Conservation (phyloP, 2,888 invertebrate species). For the Phoenoteleia sp. region DNA sequence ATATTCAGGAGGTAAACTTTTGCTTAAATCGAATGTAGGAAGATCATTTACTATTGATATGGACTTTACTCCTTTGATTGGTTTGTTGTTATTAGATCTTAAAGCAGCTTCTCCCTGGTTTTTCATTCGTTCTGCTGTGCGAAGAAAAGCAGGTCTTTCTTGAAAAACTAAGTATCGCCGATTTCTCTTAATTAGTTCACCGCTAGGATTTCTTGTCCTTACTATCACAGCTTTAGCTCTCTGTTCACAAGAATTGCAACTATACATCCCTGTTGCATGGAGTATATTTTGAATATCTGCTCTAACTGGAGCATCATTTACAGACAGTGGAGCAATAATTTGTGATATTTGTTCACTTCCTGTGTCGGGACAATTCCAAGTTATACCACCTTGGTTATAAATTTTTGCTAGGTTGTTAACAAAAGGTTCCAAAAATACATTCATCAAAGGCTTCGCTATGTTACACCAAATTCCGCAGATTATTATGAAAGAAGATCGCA, state of each 20-base stretch:
- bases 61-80: constrained; percentile 67
- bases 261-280: constrained; percentile 5
- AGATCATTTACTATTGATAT: constrained; percentile 50
- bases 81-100: not conserved
- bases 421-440: constrained; percentile 22
- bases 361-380: constrained; percentile 15
- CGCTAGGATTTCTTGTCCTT: not conserved
- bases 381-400: constrained; percentile 5
- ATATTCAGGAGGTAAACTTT: constrained; percentile 66
- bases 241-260: constrained; percentile 42
- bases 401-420: not conserved
- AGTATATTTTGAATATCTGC: constrained; percentile 36
- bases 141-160: constrained; percentile 38
- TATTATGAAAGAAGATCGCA: constrained; percentile 37
- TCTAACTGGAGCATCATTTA: constrained; percentile 21
- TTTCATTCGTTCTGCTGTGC: constrained; percentile 57
- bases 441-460: constrained; percentile 5
- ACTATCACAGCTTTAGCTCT: not conserved
- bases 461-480: constrained; percentile 47
- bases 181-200: not conserved
- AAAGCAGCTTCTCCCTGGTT: constrained; percentile 32
- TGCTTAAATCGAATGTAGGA: constrained; percentile 63
- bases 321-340: constrained; percentile 23
- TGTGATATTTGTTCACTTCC: constrained; percentile 1
- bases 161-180: constrained; percentile 32